phyloP scores from a whole-genome alignment of 2,888 invertebrate genomes.

The Scotopteryx bipunctaria region DNA sequence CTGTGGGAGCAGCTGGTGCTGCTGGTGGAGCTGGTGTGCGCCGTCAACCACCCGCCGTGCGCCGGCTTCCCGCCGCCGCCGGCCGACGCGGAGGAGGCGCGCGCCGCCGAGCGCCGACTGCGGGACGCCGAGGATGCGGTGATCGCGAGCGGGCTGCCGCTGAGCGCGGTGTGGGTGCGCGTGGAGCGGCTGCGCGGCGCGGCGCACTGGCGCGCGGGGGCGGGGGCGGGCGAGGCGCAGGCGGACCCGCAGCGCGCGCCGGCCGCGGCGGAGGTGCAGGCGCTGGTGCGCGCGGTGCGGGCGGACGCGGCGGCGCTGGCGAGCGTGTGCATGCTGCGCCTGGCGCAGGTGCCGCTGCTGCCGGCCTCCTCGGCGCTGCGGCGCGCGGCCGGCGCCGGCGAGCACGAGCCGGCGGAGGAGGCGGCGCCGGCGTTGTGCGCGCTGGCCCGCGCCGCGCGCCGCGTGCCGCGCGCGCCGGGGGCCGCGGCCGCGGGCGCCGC shows the following conservation, averaged over 20 bases:
- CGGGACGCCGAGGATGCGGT: slow-evolving; percentile 44
- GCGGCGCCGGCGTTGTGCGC: slow-evolving; percentile 44
- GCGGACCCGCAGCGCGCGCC: slow-evolving; percentile 85
- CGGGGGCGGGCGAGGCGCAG: slow-evolving; percentile 82
- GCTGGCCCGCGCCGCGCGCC: slow-evolving; percentile 43
- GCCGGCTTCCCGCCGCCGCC: slow-evolving; percentile 47
- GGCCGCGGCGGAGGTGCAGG: slow-evolving; percentile 87
- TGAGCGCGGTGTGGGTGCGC: slow-evolving; percentile 89
- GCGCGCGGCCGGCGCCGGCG: slow-evolving; percentile 39
- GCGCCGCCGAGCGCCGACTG: slow-evolving; percentile 32
- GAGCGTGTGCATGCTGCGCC: slow-evolving; percentile 81
- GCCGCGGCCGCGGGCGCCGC: slow-evolving; percentile 24
- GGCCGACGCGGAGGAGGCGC: slow-evolving; percentile 24
- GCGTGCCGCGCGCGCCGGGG: slow-evolving; percentile 40
- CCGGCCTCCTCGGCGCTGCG: slow-evolving; percentile 21
- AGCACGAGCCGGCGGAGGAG: slow-evolving; percentile 29
- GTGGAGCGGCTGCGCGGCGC: slow-evolving; percentile 89
- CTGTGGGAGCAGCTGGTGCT: slow-evolving; percentile 90
- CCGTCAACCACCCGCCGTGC: slow-evolving; percentile 84
- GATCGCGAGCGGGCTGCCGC: slow-evolving; percentile 84
- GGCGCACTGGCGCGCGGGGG: slow-evolving; percentile 87
- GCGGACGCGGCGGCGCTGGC: slow-evolving; percentile 84
- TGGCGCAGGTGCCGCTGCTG: slow-evolving; percentile 55
- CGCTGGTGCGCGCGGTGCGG: slow-evolving; percentile 81
- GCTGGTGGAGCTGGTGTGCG: slow-evolving; percentile 86